Percentiles rank a stretch among this genome's conserved stretches.
phyloP scores from a whole-genome alignment of 2,113 vertebrate species.

The Lates calcarifer region DNA sequence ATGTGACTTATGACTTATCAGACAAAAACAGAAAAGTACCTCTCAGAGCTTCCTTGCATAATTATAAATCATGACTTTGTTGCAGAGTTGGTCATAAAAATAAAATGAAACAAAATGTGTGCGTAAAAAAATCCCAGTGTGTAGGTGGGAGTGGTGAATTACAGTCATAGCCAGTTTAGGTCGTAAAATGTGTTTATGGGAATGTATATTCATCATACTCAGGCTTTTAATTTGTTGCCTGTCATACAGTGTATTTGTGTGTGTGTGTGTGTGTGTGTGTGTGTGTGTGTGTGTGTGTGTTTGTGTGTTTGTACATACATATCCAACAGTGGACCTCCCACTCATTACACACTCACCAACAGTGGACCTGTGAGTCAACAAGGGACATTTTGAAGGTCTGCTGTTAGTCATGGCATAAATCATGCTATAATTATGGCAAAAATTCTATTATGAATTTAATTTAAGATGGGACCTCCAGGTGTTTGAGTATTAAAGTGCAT shows the following conservation, averaged over 20 bases:
- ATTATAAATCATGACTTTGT: constrained; percentile 36
- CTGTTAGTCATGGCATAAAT: not conserved
- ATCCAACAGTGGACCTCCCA: too few species aligned
- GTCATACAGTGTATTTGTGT: constrained; percentile 26
- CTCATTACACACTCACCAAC: too few species aligned
- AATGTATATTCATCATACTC: constrained; percentile 60
- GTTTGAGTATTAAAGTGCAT: not conserved
- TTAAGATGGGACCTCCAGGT: not conserved
- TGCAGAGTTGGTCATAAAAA: constrained; percentile 11
- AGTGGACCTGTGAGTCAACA: not conserved
- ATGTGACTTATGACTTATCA: not conserved
- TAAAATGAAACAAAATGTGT: constrained; percentile 10
- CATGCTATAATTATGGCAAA: not conserved
- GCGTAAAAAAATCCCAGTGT: not conserved
- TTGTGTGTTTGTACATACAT: not conserved
- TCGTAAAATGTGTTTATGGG: constrained; percentile 54
- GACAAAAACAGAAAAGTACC: constrained; percentile 3
- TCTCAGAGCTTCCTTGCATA: constrained; percentile 23
- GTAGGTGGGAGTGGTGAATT: constrained; percentile 31
- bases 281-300: constrained; percentile 27
- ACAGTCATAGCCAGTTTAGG: constrained; percentile 6
- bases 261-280: constrained; percentile 26
- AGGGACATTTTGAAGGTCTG: not conserved
- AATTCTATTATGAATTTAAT: not conserved
- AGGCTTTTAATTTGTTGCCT: constrained; percentile 72